Conservation (phyloP, 2,888 invertebrate genomes). For the Onchidella celtica region DNA sequence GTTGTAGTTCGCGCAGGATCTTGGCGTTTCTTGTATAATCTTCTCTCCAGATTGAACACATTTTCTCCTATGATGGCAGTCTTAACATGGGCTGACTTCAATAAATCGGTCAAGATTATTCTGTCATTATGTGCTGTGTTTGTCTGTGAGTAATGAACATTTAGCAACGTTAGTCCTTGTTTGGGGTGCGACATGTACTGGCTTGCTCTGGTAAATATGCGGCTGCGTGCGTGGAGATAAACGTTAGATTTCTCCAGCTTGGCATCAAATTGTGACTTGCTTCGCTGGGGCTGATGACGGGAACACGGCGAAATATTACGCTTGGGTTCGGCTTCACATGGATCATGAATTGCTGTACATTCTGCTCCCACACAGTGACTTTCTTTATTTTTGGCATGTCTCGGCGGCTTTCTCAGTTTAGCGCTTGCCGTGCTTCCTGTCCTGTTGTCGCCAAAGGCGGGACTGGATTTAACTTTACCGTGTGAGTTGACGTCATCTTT, state of each 20-base stretch:
- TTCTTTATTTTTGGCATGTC: too few relatives aligned
- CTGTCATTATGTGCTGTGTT: conserved; percentile 66
- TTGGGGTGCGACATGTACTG: conserved; percentile 59
- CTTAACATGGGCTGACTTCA: conserved; percentile 60
- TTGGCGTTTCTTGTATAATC: conserved; percentile 59
- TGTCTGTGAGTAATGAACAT: conserved; percentile 67
- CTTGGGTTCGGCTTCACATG: too few relatives aligned
- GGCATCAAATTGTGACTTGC: conserved; percentile 57
- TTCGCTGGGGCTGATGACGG: background rate
- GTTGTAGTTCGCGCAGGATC: conserved; percentile 52
- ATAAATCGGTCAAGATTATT: conserved; percentile 65
- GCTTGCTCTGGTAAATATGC: conserved; percentile 59
- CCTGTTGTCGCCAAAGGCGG: too few relatives aligned
- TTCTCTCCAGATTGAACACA: conserved; percentile 61
- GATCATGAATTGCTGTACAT: too few relatives aligned
- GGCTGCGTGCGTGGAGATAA: conserved; percentile 60
- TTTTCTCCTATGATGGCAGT: conserved; percentile 57
- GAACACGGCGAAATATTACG: too few relatives aligned
- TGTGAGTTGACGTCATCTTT: too few relatives aligned
- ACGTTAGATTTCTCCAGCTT: conserved; percentile 62
- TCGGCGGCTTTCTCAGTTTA: too few relatives aligned
- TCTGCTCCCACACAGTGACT: too few relatives aligned
- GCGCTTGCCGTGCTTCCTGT: too few relatives aligned
- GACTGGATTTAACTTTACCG: too few relatives aligned
- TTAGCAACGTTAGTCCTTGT: conserved; percentile 57